Evolutionary conservation across 2,797 vertebrate species (phyloP).

Genomic region (Phalanger gymnotis): DNA sequence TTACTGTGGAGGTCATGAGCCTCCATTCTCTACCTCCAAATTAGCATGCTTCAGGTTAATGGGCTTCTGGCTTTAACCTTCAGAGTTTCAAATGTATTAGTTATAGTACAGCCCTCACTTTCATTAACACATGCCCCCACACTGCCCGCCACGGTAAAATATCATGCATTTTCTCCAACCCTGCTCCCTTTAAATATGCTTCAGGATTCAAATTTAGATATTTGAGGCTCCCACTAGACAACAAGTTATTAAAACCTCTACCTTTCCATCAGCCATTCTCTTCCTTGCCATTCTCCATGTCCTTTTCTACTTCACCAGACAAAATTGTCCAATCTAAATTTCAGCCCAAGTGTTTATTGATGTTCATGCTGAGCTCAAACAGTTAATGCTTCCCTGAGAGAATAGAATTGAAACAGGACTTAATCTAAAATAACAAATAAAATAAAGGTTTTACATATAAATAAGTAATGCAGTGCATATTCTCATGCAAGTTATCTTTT

Average conservation of each 20-base stretch:
- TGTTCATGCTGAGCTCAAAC: constrained; percentile 90
- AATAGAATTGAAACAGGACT: constrained; percentile 88
- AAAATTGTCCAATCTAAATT: constrained; percentile 92
- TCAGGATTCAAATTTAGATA: constrained; percentile 83
- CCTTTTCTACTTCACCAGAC: constrained; percentile 89
- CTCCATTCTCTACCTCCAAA: neutral
- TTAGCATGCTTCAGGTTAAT: neutral
- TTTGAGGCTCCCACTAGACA: constrained; percentile 81
- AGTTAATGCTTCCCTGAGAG: constrained; percentile 89
- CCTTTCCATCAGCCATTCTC: constrained; percentile 86
- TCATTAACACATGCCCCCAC: neutral
- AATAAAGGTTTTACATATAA: constrained; percentile 89
- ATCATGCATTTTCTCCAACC: constrained; percentile 47
- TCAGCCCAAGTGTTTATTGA: constrained; percentile 91
- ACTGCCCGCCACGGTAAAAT: constrained; percentile 56
- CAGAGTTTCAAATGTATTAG: constrained; percentile 30
- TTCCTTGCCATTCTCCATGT: constrained; percentile 85
- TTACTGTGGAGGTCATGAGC: neutral
- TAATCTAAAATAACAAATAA: constrained; percentile 90
- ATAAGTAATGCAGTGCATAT: constrained; percentile 85
- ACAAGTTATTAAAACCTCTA: constrained; percentile 89
- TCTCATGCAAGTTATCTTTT: constrained; percentile 79
- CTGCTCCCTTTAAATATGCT: constrained; percentile 78
- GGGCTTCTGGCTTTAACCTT: constrained; percentile 62
- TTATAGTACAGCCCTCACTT: neutral